Base-by-base conservation (phyloP, 2,113 vertebrate species). In the Rhineura floridana region DNA sequence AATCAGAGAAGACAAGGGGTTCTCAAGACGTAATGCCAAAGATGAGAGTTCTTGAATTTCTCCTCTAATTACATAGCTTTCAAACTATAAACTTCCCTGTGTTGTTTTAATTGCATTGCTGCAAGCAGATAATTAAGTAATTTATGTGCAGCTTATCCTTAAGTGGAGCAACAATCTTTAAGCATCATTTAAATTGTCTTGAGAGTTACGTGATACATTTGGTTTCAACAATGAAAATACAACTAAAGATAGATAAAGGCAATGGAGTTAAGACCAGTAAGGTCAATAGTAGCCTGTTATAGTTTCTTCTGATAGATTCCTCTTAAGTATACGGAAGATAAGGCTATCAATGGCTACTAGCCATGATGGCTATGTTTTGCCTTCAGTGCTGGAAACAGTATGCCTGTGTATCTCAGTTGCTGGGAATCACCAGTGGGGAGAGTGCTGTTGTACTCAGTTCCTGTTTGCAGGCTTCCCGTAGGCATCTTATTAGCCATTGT, bases 1-100 rank as follows among this genome's bases (percentile, higher is more conserved):
- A 81, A 55, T 91, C 85, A 80, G 50, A 67, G 55, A 84, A 94
- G 91, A 70, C 6, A 93, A 88, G 30, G 2, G 69, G 13, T 90
- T 91, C 88, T 76, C 10, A 89, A 55, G 89, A 87, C 33, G 62
- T 33, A 81, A 11, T 63, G 46, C 36, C 91, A 79, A 1, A 0
- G 78, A 63, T 21, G 25, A 42, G 19, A 63, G 59, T 44, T 81
- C 12, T 23, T 63, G 1, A 59, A 65, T 82, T 15, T 82, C 4
- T 44, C 12, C 25, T 44, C 3, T 17, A 42, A 63, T 30, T 44
- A 39, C 10, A 46, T 5, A 25, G 39, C 21, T 65, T 65, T 44
- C 62, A 62, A 30, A 19, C 79, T 62, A 42, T 12, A 62, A 33
- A 55, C 13, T 23, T 12, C 33, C 17, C 59, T 59, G 12, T 59